A percentile compares a stretch with the other conserved stretches of the same genome.
phyloP scores from a whole-genome alignment of 1,140 invertebrate genomes.

The Drosophila pectinifera region DNA sequence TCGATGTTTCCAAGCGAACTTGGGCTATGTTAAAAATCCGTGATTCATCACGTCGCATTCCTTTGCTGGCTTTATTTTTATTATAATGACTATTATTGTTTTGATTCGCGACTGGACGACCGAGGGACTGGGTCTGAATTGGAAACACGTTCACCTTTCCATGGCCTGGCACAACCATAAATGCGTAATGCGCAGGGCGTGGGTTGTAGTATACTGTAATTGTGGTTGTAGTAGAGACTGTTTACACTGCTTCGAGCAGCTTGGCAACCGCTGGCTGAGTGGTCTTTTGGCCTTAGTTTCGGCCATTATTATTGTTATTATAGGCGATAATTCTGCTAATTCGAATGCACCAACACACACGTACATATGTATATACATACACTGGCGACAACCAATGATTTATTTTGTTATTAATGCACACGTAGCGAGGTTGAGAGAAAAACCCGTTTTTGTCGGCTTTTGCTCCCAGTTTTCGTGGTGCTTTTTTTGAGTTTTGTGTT shows the following conservation, averaged over 20 bases:
- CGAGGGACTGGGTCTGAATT: conserved; percentile 8
- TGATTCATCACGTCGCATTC: conserved; percentile 37
- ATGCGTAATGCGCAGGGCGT: conserved; percentile 42
- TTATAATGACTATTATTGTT: conserved; percentile 30
- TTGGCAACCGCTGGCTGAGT: conserved; percentile 37
- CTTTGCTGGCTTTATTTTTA: conserved; percentile 1
- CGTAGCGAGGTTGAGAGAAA: conserved; percentile 63
- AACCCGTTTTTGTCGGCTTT: conserved; percentile 51
- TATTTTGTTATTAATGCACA: conserved; percentile 65
- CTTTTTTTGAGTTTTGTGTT: conserved; percentile 16
- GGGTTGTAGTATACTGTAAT: conserved; percentile 20
- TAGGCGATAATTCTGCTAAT: conserved; percentile 44
- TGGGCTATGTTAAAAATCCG: conserved; percentile 13
- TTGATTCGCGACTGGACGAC: conserved; percentile 21
- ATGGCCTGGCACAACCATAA: conserved; percentile 47
- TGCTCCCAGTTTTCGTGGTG: conserved; percentile 8
- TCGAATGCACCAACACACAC: conserved; percentile 27
- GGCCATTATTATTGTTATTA: conserved; percentile 28
- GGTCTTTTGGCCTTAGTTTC: conserved; percentile 30
- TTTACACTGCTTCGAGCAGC: conserved; percentile 41
- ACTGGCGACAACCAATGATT: conserved; percentile 23
- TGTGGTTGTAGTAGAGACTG: conserved; percentile 21
- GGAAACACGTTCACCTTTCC: conserved; percentile 47
- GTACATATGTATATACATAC: conserved; percentile 14
- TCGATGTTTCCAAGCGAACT: conserved; percentile 16